Evolutionary conservation across 2,113 vertebrate genomes (phyloP).

Genomic region (Gnathonemus echidnorhynchus): DNA sequence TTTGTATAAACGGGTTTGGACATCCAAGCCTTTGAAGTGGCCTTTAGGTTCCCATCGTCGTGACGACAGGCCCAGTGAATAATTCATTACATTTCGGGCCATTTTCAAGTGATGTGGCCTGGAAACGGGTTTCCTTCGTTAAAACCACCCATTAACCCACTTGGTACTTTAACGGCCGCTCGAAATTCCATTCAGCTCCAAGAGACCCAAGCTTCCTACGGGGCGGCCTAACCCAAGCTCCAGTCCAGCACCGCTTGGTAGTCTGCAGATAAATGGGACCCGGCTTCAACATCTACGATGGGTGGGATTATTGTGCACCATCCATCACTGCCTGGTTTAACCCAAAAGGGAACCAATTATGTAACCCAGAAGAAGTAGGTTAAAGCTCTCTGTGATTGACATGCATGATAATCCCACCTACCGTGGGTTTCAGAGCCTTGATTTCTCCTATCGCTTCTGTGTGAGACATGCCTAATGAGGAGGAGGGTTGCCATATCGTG

Average conservation of each 20-base stretch:
- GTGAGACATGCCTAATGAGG: background rate
- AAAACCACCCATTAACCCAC: background rate
- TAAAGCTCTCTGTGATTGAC: background rate
- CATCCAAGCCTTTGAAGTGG: background rate
- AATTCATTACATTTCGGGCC: background rate
- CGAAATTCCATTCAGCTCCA: background rate
- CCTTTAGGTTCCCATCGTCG: background rate
- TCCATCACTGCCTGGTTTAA: background rate
- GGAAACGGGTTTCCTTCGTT: background rate
- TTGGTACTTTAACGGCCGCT: background rate
- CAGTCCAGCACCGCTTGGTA: background rate
- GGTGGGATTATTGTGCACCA: background rate
- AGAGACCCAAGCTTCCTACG: background rate
- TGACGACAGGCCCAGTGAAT: background rate
- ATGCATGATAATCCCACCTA: conserved; percentile 5
- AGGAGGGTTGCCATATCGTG: background rate
- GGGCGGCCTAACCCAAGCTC: background rate
- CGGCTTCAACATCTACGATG: background rate
- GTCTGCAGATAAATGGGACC: background rate
- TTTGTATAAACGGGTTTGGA: background rate
- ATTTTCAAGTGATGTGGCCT: background rate
- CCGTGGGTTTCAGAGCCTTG: background rate
- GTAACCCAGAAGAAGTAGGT: conserved; percentile 1
- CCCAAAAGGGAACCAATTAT: background rate
- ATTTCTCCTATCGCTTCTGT: background rate